Conservation (phyloP, 2,888 invertebrate species). For the Mesodorylaimus sp. region DNA sequence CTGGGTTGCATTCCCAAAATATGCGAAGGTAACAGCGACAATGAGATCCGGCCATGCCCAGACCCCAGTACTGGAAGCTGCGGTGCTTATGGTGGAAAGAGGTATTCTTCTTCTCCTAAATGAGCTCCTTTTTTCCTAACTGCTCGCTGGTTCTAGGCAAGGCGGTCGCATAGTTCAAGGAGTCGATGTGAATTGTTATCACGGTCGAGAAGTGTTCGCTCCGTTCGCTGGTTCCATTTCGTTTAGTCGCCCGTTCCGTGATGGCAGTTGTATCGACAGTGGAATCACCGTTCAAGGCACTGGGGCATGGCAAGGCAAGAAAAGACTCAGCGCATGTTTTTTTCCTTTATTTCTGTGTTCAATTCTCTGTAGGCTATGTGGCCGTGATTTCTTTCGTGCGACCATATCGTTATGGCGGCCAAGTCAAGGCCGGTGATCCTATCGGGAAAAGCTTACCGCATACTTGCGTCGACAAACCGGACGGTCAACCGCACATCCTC, state of each 20-base stretch:
- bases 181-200: slow-evolving; percentile 4
- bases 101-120: too few relatives aligned
- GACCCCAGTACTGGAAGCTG: neutral
- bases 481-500: neutral
- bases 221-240: slow-evolving; percentile 5
- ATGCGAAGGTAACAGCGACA: slow-evolving; percentile 5
- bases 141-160: neutral
- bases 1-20: slow-evolving; percentile 7
- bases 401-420: slow-evolving; percentile 21
- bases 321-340: neutral
- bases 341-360: neutral
- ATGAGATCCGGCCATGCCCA: slow-evolving; percentile 1
- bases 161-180: slow-evolving; percentile 1
- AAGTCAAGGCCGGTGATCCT: slow-evolving; percentile 19
- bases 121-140: neutral
- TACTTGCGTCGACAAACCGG: neutral
- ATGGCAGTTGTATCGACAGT: slow-evolving; percentile 22
- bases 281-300: slow-evolving; percentile 25
- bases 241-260: slow-evolving; percentile 13
- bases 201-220: slow-evolving; percentile 3
- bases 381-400: slow-evolving; percentile 23
- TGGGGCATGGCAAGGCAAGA: slow-evolving; percentile 26
- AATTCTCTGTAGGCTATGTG: slow-evolving; percentile 18
- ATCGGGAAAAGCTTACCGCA: slow-evolving; percentile 15
- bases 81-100: neutral